Evolutionary conservation across 2,113 vertebrate genomes (phyloP).

Genomic region (Melanocharis versteri): DNA sequence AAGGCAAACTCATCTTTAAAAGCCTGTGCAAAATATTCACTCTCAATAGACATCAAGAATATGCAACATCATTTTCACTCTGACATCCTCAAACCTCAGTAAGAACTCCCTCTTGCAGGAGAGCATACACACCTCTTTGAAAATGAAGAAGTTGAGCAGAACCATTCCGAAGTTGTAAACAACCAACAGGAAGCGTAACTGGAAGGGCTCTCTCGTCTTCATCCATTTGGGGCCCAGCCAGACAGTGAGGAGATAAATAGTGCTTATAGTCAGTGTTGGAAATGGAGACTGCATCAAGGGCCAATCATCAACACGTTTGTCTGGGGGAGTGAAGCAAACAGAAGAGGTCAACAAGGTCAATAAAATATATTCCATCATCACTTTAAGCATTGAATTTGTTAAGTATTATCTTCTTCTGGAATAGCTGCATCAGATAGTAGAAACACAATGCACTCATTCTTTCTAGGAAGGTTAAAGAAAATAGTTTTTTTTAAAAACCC

Average conservation of each 20-base stretch:
- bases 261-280: slow-evolving; percentile 92
- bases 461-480: not conserved
- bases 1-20: not conserved
- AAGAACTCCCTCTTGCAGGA: not conserved
- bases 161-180: slow-evolving; percentile 99
- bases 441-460: not conserved
- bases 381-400: not conserved
- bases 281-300: slow-evolving; percentile 93
- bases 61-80: not conserved
- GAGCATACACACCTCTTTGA: slow-evolving; percentile 87
- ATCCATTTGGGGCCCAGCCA: slow-evolving; percentile 98
- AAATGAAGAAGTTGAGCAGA: slow-evolving; percentile 97
- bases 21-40: not conserved
- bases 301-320: slow-evolving; percentile 97
- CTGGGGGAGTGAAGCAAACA: slow-evolving; percentile 70
- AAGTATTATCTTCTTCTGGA: not conserved
- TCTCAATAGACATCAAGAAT: not conserved
- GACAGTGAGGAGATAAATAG: slow-evolving; percentile 92
- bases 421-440: not conserved
- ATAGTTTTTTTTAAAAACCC: accelerated
- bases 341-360: not conserved
- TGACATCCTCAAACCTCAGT: not conserved
- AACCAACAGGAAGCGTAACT: slow-evolving; percentile 92
- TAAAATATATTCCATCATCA: not conserved
- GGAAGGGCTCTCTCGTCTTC: slow-evolving; percentile 93